Percentiles rank a stretch among this genome's conserved stretches.
phyloP scores from a whole-genome alignment of 2,113 vertebrate species.

The Dinomys branickii region DNA sequence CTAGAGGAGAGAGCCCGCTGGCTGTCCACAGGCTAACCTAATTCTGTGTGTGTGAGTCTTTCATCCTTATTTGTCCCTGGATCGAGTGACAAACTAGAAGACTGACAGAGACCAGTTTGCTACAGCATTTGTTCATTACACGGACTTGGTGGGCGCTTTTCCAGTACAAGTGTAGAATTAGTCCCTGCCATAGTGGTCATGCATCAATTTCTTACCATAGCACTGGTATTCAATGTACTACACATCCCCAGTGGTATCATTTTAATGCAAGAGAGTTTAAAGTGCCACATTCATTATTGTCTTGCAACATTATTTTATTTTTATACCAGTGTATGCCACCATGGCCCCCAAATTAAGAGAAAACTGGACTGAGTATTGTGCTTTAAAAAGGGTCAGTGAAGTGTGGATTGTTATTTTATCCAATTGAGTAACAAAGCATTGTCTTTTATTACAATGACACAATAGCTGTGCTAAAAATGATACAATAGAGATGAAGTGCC shows the following conservation, averaged over 20 bases:
- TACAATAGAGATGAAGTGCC: not conserved
- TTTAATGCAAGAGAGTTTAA: not conserved
- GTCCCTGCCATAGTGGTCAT: not conserved
- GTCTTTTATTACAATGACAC: not conserved
- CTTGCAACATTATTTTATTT: not conserved
- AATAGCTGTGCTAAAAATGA: not conserved
- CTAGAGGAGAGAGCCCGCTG: not conserved
- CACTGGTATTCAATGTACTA: not conserved
- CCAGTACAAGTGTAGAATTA: not conserved
- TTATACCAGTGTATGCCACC: not conserved
- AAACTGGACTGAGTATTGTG: not conserved
- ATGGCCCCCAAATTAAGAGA: not conserved
- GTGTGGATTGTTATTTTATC: not conserved
- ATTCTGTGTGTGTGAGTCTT: not conserved
- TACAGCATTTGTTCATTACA: not conserved
- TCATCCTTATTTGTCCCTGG: not conserved
- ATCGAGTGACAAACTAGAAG: not conserved
- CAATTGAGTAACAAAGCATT: not conserved
- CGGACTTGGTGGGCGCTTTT: not conserved
- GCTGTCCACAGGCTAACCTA: not conserved
- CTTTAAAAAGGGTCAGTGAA: not conserved
- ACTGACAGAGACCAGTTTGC: not conserved
- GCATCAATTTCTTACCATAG: not conserved
- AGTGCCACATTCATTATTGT: not conserved
- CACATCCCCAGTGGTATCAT: not conserved